These are phyloP conservation scores for Parazoanthus atlanticus DNA, from an alignment of 92 coral and sea anemone species.

Conservation along the genomic window DNA sequence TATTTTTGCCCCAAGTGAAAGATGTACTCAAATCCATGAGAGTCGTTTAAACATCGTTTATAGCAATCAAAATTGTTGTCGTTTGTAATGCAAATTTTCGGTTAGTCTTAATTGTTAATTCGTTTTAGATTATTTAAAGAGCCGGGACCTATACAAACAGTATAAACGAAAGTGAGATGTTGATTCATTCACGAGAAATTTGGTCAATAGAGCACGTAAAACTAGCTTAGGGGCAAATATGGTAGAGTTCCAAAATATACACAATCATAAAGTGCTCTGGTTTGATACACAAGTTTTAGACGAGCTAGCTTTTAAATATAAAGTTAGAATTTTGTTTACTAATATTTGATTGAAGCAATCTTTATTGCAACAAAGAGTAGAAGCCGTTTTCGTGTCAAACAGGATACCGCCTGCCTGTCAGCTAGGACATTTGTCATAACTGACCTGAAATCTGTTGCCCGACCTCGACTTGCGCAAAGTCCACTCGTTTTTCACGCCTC, in stretches of 20 bases:
- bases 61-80: background rate
- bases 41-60: background rate
- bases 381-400: background rate
- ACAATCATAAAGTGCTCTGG: background rate
- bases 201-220: background rate
- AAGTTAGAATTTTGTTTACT: background rate
- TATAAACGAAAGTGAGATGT: too few relatives aligned
- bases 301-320: background rate
- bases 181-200: background rate
- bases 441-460: background rate
- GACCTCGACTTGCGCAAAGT: background rate
- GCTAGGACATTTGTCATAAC: background rate
- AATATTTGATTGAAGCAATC: slow-evolving; percentile 35
- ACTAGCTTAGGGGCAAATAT: background rate
- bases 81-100: slow-evolving; percentile 11
- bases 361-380: background rate
- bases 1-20: background rate
- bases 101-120: background rate
- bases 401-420: background rate
- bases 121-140: background rate
- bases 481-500: background rate
- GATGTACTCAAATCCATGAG: too few relatives aligned
- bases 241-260: background rate
- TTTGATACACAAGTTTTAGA: background rate
- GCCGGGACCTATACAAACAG: background rate